Conservation (phyloP, 2,797 vertebrate genomes). For the Glossophaga mutica region DNA sequence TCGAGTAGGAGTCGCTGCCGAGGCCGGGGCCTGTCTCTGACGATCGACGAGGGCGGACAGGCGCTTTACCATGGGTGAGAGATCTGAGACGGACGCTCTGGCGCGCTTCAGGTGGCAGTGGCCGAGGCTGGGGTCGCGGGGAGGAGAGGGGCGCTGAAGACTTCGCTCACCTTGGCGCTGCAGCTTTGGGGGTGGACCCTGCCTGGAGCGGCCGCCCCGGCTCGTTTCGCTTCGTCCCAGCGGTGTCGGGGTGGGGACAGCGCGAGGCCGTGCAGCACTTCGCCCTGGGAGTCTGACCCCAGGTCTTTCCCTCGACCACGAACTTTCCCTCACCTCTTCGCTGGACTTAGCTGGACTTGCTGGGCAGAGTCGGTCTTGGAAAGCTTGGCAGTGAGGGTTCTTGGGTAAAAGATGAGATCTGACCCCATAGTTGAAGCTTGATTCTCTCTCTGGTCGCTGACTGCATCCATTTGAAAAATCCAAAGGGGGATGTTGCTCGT, state of each 20-base stretch:
- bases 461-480: not conserved
- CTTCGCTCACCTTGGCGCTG: not conserved
- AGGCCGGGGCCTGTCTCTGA: not conserved
- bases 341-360: not conserved
- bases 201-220: not conserved
- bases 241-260: not conserved
- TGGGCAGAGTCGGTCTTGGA: not conserved
- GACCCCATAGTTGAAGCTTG: not conserved
- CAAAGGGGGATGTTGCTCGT: not conserved
- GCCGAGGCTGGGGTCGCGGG: not conserved
- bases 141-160: not conserved
- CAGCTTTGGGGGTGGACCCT: not conserved
- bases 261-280: not conserved
- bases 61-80: conserved; percentile 60
- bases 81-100: not conserved
- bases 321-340: not conserved
- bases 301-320: not conserved
- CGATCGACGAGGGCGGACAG: not conserved
- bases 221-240: rapidly evolving
- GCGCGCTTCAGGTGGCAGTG: too few species aligned
- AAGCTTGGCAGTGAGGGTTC: not conserved
- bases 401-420: not conserved
- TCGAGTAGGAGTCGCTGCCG: not conserved
- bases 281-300: not conserved
- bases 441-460: not conserved